Evolutionary conservation across 2,888 invertebrate genomes (phyloP).

Genomic region (Ptychoptera albimana): DNA sequence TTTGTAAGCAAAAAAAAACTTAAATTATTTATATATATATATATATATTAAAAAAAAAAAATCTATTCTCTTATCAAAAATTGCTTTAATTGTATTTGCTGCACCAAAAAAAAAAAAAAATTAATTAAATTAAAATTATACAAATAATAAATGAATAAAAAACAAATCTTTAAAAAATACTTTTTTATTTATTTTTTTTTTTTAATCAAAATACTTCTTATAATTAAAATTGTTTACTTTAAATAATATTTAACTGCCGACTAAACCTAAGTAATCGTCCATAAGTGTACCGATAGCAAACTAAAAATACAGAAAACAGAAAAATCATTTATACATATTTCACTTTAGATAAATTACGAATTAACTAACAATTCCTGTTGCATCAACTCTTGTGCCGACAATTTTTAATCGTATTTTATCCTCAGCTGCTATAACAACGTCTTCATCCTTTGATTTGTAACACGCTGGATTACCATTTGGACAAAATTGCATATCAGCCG

Average conservation of each 20-base stretch:
- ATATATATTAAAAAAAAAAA: no score
- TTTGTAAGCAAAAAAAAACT: no score
- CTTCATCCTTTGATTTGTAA: slow-evolving; percentile 97
- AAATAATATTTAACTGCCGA: slow-evolving; percentile 24
- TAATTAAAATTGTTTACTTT: no score
- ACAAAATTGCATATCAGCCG: slow-evolving; percentile 98
- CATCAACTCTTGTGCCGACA: slow-evolving; percentile 96
- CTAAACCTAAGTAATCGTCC: slow-evolving; percentile 92
- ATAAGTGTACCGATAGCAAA: slow-evolving; percentile 98
- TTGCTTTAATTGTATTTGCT: no score
- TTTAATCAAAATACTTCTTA: no score
- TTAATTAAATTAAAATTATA: no score
- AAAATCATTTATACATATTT: background rate
- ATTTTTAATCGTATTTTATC: slow-evolving; percentile 96
- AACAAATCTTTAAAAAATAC: no score
- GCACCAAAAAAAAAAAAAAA: no score
- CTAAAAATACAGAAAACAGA: slow-evolving; percentile 41
- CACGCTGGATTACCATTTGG: slow-evolving; percentile 95
- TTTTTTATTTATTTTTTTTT: no score
- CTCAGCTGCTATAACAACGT: slow-evolving; percentile 91
- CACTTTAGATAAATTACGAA: slow-evolving; percentile 5
- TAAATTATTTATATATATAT: no score
- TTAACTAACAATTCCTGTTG: slow-evolving; percentile 86
- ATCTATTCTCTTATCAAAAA: no score
- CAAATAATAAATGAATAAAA: no score